Percentiles rank a stretch among this genome's conserved stretches.
Conservation (phyloP, 2,888 invertebrate species). For the Tipula unca region DNA sequence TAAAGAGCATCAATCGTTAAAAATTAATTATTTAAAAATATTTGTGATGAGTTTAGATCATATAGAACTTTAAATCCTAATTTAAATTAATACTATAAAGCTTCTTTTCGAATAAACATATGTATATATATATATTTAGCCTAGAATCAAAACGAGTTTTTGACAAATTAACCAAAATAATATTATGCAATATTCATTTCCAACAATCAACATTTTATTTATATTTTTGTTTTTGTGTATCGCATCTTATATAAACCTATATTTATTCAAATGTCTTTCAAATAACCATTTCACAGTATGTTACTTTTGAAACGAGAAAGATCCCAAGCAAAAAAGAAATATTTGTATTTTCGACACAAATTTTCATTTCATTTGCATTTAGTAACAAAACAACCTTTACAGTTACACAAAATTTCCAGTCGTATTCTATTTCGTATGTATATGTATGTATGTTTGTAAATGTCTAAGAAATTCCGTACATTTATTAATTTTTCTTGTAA, state of each 20-base stretch:
- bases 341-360: background rate
- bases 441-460: too few relatives aligned
- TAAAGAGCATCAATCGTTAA: too few relatives aligned
- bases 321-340: background rate
- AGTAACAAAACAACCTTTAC: background rate
- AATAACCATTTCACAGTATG: background rate
- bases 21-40: too few relatives aligned
- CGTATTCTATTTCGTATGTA: background rate
- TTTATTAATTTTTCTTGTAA: background rate
- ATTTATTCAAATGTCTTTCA: background rate
- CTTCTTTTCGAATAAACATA: background rate
- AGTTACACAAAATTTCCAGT: background rate
- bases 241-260: background rate
- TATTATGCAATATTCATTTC: background rate
- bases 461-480: background rate
- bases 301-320: background rate
- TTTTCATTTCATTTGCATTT: constrained; percentile 1
- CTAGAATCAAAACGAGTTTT: background rate
- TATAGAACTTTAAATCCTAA: too few relatives aligned
- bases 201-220: background rate
- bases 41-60: too few relatives aligned
- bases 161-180: background rate
- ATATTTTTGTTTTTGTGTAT: background rate
- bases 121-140: background rate
- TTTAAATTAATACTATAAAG: too few relatives aligned